A percentile compares a stretch with the other conserved stretches of the same genome.
phyloP scores from a whole-genome alignment of 1,140 invertebrate species.

The Cyclina sinensis region DNA sequence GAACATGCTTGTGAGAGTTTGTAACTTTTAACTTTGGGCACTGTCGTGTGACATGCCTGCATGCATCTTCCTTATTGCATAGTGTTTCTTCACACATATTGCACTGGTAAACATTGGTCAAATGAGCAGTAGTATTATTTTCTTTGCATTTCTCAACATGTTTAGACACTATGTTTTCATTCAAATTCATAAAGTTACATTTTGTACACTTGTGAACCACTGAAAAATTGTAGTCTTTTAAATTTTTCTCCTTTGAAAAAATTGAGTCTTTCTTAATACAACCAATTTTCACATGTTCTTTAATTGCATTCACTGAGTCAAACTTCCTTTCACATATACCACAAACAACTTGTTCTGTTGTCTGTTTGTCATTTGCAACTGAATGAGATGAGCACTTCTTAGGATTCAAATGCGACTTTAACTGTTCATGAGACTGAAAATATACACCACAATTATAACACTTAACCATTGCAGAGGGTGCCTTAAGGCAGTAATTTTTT shows the following conservation, averaged over 20 bases:
- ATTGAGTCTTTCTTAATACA: conserved; percentile 8
- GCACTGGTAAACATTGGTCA: conserved; percentile 26
- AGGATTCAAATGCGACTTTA: conserved; percentile 2
- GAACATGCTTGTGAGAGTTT: conserved; percentile 21
- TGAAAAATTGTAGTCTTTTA: conserved; percentile 40
- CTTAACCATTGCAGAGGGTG: neutral
- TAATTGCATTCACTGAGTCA: conserved; percentile 22
- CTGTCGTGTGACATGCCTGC: conserved; percentile 49
- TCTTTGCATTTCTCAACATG: conserved; percentile 46
- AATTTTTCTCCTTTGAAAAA: neutral
- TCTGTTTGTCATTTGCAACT: neutral
- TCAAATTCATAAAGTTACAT: conserved; percentile 33
- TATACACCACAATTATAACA: conserved; percentile 43
- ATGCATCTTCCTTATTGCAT: conserved; percentile 16
- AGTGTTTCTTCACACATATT: conserved; percentile 57
- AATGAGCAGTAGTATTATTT: neutral
- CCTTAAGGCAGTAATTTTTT: conserved; percentile 43
- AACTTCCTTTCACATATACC: conserved; percentile 48
- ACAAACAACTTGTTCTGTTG: conserved; percentile 13
- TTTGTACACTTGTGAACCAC: conserved; percentile 37
- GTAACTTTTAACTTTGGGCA: conserved; percentile 59
- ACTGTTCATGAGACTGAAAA: conserved; percentile 34
- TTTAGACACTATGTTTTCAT: conserved; percentile 19
- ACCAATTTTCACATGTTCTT: conserved; percentile 51
- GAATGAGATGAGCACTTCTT: neutral